Base-by-base conservation (phyloP, 1,140 invertebrate species). In the Octopus sinensis region DNA sequence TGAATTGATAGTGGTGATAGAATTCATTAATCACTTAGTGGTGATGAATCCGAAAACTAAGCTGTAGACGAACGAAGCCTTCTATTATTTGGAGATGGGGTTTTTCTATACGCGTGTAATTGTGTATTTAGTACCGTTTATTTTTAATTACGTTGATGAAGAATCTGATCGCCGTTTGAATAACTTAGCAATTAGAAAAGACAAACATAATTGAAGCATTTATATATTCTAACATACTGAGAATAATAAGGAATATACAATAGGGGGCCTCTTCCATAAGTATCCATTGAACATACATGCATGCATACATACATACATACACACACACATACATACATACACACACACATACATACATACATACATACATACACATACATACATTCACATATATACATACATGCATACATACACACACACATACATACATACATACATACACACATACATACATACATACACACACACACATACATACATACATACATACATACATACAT, bases 301-400 rank as follows among this genome's bases (percentile, higher is more conserved):
- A 53, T n/a, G 56, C 54, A 23, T 80, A 43, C n/a, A 52, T 82
- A 78, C 23, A 68, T 30, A 52, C 52, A 62, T 54, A 54, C 53
- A 71, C 30, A 80, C 56, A 52, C 56, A 76, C 62, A 82, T 30
- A 80, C 79, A 54, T 79, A 81, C 56, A 81, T 62, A 82, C 62
- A 80, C 6, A 82, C 62, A 76, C 79, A 82, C 56, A 82, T 62
- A 54, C 62, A 82, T 79, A 81, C 79, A 80, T 56, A 82, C 79
- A 81, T 78, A 80, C 43, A 81, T 62, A 82, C 79, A 75, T 62
- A 82, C 53, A 80, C 81, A 80, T 62, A 82, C 81, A 80, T 56
- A 80, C 54, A 80, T 56, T 43, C 56, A 82, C 78, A 80, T 78
- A 82, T 62, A 82, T 54, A 73, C 51, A 82, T 53, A 82, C 78